Percentiles rank a stretch among this genome's conserved stretches.
Evolutionary conservation across 2,888 invertebrate species (phyloP).

Genomic region (Xanthostigma xanthostigma): DNA sequence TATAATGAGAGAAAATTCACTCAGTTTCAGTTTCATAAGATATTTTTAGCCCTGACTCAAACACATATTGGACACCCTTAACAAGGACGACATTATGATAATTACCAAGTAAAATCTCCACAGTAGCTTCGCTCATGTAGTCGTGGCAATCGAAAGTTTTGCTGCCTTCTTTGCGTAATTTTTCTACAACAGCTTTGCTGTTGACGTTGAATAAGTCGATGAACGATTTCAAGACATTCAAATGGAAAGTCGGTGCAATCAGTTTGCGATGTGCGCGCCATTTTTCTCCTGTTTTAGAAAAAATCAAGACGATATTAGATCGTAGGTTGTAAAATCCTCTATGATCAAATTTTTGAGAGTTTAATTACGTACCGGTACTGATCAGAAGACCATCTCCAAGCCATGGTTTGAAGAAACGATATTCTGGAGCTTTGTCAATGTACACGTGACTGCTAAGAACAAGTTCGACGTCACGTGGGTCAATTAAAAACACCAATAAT

Average conservation of each 20-base stretch:
- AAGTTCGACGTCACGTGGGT: conserved; percentile 64
- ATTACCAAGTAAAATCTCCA: conserved; percentile 61
- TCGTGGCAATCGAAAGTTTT: conserved; percentile 65
- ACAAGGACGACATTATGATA: conserved; percentile 13
- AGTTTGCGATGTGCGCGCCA: conserved; percentile 75
- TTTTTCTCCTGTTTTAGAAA: conserved; percentile 49
- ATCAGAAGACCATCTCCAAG: conserved; percentile 69
- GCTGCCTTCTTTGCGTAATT: conserved; percentile 52
- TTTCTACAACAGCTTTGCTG: conserved; percentile 57
- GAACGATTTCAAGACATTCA: conserved; percentile 75
- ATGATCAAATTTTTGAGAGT: not conserved
- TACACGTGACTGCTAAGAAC: conserved; percentile 65
- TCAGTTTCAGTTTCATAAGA: too few relatives aligned
- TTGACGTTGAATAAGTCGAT: conserved; percentile 75
- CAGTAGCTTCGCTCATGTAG: conserved; percentile 74
- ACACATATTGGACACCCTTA: too few relatives aligned
- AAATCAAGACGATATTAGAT: not conserved
- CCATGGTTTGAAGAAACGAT: conserved; percentile 72
- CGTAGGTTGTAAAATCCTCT: not conserved
- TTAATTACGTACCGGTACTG: conserved; percentile 43
- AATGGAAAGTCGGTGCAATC: conserved; percentile 77
- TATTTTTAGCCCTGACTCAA: too few relatives aligned
- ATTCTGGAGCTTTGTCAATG: conserved; percentile 67
- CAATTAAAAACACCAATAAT: conserved; percentile 54
- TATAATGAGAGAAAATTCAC: too few relatives aligned